Base-by-base conservation (phyloP, 2,888 invertebrate species). In the Tinea trinotella region DNA sequence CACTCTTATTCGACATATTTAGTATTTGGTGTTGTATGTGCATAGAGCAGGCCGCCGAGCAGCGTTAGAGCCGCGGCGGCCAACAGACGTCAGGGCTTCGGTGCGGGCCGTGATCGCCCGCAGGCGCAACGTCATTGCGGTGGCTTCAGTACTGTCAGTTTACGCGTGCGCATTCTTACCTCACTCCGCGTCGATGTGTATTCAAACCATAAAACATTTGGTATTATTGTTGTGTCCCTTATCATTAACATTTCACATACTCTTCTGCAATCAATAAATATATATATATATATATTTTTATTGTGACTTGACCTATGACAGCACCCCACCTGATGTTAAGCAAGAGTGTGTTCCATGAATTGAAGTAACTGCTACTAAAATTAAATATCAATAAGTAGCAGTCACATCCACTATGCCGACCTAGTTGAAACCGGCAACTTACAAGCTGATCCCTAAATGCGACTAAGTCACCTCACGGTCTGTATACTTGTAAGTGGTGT, bases 151-250 rank as follows among this genome's bases (percentile, higher is more conserved):
- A 93, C 92, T 52, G 93, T 92, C 68, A 93, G 82, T 77, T 95
- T 95, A 59, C 94, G 88, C 52, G 92, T 91, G 59, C 95, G 89
- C 6, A 93, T 91, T 60, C 93, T 89, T 24, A 93, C 91, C 72
- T 96, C 96, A 64, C 93, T 92, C 59, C 95, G 87, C 54, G 93
- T 92, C 60, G 93, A 93, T 19, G 95, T 95, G 74, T 97, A 97
- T 74, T 97, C 96, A 73, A 97, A 97, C 95, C 96, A 96, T 60
- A 96, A 74, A 13, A 97, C 93, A 74, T 97, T 96, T 19, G 96
- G 96, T 71, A 97, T 97, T 56, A 96, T 80, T 0, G 96, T 95
- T 35, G 95, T 95, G 71, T 97, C 97, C 59, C 96, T 88, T 57
- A 97, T 82, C 82, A 97, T 90, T 57, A 96, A 80, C 74, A 94